Evolutionary conservation across 1,140 invertebrate genomes (phyloP), one percentile per base, ranked within the genome.

Genomic region (Caenorhabditis briggsae): DNA sequence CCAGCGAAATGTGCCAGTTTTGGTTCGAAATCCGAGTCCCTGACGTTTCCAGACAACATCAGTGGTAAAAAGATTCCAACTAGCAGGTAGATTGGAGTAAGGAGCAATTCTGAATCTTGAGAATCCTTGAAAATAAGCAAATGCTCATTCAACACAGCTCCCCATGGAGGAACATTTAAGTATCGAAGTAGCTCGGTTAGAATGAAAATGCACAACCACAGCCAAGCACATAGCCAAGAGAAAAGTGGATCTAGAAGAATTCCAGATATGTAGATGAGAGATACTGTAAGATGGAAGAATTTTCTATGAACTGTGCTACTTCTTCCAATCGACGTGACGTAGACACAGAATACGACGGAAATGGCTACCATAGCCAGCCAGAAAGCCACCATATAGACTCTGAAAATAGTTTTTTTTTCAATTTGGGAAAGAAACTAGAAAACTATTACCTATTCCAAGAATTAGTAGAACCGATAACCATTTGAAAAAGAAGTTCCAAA

Each of bases 121-220:
- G 20, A 61, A 53, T 87, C 86, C 18, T 74, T 78, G 82, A 87
- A 87, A 12, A 85, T 65, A 0, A 84, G 48, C 25, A 87, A 55
- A 65, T 84, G 46, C n/a, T 84, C 43, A 56, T 87, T 87, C 5
- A 87, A 65, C 23, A 83, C 20, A 18, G 65, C 53, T 18, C 53
- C 64, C 86, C 86, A 87, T 46, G 86, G 86, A 11, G 86, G 86
- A 48, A 87, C 86, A 64, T 84, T 82, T 61, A 74, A 23, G 50
- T 84, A 87, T 16, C 86, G 86, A 25, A 87, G 74, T 16, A 85
- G 8, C 25, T 86, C 85, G 14, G 64, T 20, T 2, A 86, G 43
- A 16, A 82, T 55, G 50, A 86, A 86, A 53, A 86, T 86, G 74
- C 85, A 86, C 12, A 86, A 20, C 78, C 70, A 86, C 5, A 86